Base-by-base conservation (phyloP, 2,113 vertebrate species). In the Hippocampus abdominalis region DNA sequence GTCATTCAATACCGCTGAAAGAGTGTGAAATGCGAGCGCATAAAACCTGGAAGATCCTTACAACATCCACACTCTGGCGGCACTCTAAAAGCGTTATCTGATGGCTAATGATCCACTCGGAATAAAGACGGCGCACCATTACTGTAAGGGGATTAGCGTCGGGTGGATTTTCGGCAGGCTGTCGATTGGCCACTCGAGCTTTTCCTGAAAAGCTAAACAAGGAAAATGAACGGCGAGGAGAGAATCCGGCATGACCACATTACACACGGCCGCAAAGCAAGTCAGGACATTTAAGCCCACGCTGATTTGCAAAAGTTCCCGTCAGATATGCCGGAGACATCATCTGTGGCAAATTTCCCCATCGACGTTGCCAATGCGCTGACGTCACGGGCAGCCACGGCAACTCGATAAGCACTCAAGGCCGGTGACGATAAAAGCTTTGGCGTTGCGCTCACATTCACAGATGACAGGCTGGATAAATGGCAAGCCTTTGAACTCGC, bases 111-210 rank as follows among this genome's bases (percentile, higher is more conserved):
- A 51, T 54, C 48, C 8, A 46, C 51, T 68, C 78, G 63, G 42
- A 16, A 53, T 51, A 18, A 72, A 82, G 80, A 75, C 78, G 76
- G 62, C 77, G 79, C 73, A 69, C 70, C 68, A 75, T 83, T 81
- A 81, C 59, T 54, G 18, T 81, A 73, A 82, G 57, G 66, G 69
- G 59, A 81, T 88, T 72, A 81, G 25, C 71, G 66, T 72, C 64
- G 76, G 44, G 48, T 13, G 68, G 78, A 72, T 85, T 66, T 66
- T 64, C 56, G 29, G 48, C 67, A 71, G 6, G 48, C 64, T 63
- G 12, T 21, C 36, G 36, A 13, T 15, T 15, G 54, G 61, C 21
- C 61, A 8, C 61, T 62, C 10, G 1, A 39, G 60, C 60, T 20
- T 40, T 39, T 62, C 20, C 32, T 39, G 27, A 25, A 32, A 60